phyloP scores from a whole-genome alignment of 2,113 vertebrate species.

The Phyllostomus discolor region DNA sequence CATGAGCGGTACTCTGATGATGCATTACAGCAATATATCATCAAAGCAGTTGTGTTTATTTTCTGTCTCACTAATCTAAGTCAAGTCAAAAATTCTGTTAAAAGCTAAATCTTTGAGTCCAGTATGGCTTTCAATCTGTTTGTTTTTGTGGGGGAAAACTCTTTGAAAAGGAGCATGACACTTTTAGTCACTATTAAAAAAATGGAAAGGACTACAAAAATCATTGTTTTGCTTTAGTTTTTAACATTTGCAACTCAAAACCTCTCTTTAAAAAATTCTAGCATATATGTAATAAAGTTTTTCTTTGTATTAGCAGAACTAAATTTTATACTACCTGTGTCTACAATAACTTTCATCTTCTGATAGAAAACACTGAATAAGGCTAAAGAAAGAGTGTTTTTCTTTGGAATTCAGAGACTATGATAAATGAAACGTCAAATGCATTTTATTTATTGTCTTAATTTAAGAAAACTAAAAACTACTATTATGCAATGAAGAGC shows the following conservation, averaged over 20 bases:
- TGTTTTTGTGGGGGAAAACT: rapidly evolving
- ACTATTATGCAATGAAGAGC: not conserved
- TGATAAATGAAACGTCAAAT: not conserved
- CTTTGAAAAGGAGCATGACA: not conserved
- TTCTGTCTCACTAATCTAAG: constrained; percentile 50
- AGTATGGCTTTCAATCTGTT: constrained; percentile 7
- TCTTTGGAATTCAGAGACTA: not conserved
- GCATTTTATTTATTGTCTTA: not conserved
- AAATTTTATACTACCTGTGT: not conserved
- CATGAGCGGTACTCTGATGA: constrained; percentile 56
- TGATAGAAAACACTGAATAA: not conserved
- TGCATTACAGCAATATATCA: constrained; percentile 50
- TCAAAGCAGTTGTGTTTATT: constrained; percentile 9
- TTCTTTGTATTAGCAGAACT: not conserved
- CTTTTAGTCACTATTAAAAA: not conserved
- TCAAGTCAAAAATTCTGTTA: not conserved
- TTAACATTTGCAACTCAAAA: not conserved
- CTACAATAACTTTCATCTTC: not conserved
- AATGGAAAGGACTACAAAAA: not conserved
- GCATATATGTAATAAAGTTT: not conserved
- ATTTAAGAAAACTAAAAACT: not conserved
- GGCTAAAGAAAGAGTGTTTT: not conserved
- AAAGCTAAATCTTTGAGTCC: constrained; percentile 3
- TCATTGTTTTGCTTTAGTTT: not conserved
- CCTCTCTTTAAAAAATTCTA: not conserved